Evolutionary conservation across 2,888 invertebrate species (phyloP), one percentile per base, ranked within the genome.

Genomic region (Xanthorhoe spadicearia): DNA sequence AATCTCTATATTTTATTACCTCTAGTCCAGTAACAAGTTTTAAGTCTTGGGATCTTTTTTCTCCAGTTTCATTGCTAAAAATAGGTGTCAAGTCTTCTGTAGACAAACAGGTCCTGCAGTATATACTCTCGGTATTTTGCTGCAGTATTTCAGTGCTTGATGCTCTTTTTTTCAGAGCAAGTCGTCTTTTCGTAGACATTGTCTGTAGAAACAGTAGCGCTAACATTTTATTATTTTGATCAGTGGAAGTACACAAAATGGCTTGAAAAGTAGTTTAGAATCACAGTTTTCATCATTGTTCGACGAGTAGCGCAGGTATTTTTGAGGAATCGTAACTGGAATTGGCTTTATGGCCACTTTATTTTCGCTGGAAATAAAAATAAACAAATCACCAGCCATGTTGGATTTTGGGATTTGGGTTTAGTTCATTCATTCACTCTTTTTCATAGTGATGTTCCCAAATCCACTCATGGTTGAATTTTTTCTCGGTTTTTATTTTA

Each of bases 21-120:
- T 86, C 82, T 19, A 90, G 77, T 6, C 89, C 89, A 1, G 89
- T 89, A 0, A 82, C 83, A 0, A 85, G 67, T 38, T 67, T 75
- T 10, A 89, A 70, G 15, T 89, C 85, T 1, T 83, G 73, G 0
- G 87, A 73, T 0, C 80, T 74, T 61, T 84, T 89, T 18, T 80
- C 73, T 9, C 76, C 78, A 0, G 64, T 68, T 9, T 85, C 83
- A 73, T 74, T 77, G 13, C 66, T 66, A 69, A 89, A 89, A 74
- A 88, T 84, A 0, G 79, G 68, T n/a, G 77, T 77, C 49, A 89
- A 69, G 23, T 81, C 77, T 7, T 84, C 80, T 1, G 83, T 86
- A 17, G 70, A 75, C 15, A 89, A 69, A 61, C 89, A 89, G n/a
- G 89, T 88, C 53, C 88, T 80, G 63, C 88, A 89, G 65, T 70